Conservation (phyloP, 2,113 vertebrate species). For the Egretta garzetta region DNA sequence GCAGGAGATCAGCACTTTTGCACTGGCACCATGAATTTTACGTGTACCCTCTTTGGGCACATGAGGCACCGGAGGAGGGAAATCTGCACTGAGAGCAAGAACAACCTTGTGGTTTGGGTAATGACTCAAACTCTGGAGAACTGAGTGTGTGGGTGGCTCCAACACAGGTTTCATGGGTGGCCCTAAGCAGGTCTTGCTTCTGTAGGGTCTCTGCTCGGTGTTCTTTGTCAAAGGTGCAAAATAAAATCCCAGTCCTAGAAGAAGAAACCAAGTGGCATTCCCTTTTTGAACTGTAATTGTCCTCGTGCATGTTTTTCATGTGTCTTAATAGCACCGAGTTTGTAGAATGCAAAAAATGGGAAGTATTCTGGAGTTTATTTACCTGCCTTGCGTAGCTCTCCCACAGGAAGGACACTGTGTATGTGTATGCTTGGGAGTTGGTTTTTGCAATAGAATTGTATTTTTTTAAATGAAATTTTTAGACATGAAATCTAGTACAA, state of each 20-base stretch:
- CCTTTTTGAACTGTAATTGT: not conserved
- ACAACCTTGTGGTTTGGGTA: not conserved
- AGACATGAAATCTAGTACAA: not conserved
- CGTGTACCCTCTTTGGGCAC: not conserved
- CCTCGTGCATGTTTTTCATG: not conserved
- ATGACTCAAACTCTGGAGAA: not conserved
- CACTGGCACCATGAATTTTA: not conserved
- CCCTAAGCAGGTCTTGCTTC: not conserved
- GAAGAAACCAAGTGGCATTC: not conserved
- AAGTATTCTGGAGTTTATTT: not conserved
- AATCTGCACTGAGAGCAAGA: not conserved
- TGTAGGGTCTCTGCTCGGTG: not conserved
- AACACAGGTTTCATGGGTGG: not conserved
- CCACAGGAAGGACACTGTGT: not conserved
- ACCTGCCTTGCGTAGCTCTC: fast-evolving
- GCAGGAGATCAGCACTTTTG: not conserved
- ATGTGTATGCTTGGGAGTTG: not conserved
- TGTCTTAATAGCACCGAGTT: not conserved
- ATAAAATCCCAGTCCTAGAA: not conserved
- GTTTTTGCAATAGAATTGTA: not conserved
- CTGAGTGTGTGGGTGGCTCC: not conserved
- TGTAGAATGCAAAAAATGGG: not conserved
- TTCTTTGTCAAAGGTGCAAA: not conserved
- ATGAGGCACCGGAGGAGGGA: not conserved
- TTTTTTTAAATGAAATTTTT: not conserved